Evolutionary conservation across 2,113 vertebrate genomes (phyloP).

Genomic region (Hippolais icterina): DNA sequence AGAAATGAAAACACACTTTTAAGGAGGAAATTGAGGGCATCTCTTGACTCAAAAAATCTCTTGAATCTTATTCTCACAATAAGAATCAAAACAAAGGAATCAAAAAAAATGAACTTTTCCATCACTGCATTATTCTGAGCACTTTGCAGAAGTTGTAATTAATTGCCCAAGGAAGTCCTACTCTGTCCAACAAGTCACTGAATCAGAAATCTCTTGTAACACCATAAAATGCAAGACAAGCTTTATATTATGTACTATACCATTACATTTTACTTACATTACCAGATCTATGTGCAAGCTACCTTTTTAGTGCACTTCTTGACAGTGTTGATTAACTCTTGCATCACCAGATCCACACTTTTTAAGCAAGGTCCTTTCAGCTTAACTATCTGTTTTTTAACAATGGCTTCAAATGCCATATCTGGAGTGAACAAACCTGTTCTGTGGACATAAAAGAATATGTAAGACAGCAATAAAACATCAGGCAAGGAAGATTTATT

Average conservation of each 20-base stretch:
- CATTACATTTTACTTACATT: background rate
- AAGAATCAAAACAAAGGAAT: background rate
- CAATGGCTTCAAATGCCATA: constrained; percentile 82
- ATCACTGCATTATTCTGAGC: background rate
- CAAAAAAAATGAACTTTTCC: rapidly evolving
- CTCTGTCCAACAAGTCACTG: background rate
- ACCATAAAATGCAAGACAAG: background rate
- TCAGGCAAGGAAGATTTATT: background rate
- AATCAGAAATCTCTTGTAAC: background rate
- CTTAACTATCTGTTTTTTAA: constrained; percentile 83
- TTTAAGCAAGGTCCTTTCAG: constrained; percentile 82
- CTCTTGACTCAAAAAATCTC: background rate
- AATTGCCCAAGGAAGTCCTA: background rate
- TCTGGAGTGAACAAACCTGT: constrained; percentile 83
- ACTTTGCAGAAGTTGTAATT: background rate
- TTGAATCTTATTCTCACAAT: too few species aligned
- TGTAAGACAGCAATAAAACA: background rate
- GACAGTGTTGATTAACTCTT: constrained; percentile 81
- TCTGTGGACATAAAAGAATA: constrained; percentile 59
- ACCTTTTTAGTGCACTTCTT: constrained; percentile 82
- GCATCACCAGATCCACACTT: constrained; percentile 82
- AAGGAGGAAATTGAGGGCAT: background rate
- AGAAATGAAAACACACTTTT: background rate
- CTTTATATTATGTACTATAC: background rate
- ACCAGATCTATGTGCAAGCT: background rate